These are phyloP conservation scores for Chaenocephalus aceratus DNA, from an alignment of 2,113 vertebrate species.

Conservation along the genomic window DNA sequence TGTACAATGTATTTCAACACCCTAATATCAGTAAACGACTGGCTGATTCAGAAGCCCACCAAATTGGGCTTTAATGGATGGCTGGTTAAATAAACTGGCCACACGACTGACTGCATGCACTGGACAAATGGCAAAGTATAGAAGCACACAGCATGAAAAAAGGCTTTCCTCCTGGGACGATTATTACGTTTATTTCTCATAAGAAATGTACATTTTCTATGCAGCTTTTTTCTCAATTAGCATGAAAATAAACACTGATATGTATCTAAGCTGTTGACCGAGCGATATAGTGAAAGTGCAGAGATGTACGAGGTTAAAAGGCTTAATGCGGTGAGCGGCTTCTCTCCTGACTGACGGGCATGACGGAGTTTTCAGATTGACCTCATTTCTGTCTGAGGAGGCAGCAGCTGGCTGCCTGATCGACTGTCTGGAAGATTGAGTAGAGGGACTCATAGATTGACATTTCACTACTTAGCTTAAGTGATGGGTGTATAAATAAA, in stretches of 20 bases:
- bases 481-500: constrained; percentile 32
- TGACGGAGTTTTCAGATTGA: constrained; percentile 34
- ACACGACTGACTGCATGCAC: constrained; percentile 26
- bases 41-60: constrained; percentile 22
- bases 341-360: constrained; percentile 22
- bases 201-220: constrained; percentile 14
- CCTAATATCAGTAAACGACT: neutral
- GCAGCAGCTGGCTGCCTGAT: constrained; percentile 46
- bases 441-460: constrained; percentile 30
- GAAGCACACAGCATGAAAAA: constrained; percentile 9
- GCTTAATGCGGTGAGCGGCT: neutral
- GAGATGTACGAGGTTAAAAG: constrained; percentile 17
- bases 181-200: neutral
- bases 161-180: constrained; percentile 6
- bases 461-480: constrained; percentile 38
- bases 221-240: constrained; percentile 11
- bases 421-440: constrained; percentile 42
- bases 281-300: neutral
- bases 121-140: constrained; percentile 11
- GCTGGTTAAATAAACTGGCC: constrained; percentile 41
- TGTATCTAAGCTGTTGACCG: constrained; percentile 6
- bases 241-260: neutral
- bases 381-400: constrained; percentile 35
- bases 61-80: constrained; percentile 36
- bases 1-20: neutral